Base-by-base conservation (phyloP, 2,113 vertebrate species). In the Cariama cristata region DNA sequence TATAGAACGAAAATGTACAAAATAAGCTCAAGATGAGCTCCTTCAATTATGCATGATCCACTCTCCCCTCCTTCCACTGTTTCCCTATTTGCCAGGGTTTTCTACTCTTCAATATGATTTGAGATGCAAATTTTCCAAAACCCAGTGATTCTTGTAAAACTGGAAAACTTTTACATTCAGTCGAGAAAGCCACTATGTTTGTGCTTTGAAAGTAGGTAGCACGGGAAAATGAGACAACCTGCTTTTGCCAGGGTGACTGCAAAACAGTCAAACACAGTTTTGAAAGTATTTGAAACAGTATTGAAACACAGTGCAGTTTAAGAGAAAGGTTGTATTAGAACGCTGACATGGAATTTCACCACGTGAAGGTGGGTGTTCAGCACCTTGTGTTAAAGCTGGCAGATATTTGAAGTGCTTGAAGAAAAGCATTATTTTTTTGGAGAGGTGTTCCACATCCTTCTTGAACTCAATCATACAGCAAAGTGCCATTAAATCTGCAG, bases 401-500 rank as follows among this genome's bases (percentile, higher is more conserved):
- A 73, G 30, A 21, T 58, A 49, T 33, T 50, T 3, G 0, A 80
- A 66, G 12, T 35, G 26, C 20, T 87, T 32, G 52, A 73, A 92
- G 35, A 79, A 68, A 73, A 73, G 1, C n/a, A 23, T 14, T 73
- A 30, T 3, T 10, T 42, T 87, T 90, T 62, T 44, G 8, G 27
- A 79, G 33, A 53, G 35, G 23, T 53, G 17, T 93, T 79, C 24
- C 35, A 62, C 42, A 49, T 50, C 63, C 19, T 76, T 60, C 80
- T 75, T 72, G 56, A 82, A 35, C 71, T 93, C 62, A 79, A 45
- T 85, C 81, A 64, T 17, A 14, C 12, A 44, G 24, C 21, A 85
- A 76, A 80, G 24, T 86, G 15, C 27, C 50, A 59, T 88, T 96
- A 90, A 93, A 90, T 86, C n/a, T 73, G 28, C 49, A 74, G 71